Conservation (phyloP, 2,888 invertebrate species). For the Habrosyne pyritoides region DNA sequence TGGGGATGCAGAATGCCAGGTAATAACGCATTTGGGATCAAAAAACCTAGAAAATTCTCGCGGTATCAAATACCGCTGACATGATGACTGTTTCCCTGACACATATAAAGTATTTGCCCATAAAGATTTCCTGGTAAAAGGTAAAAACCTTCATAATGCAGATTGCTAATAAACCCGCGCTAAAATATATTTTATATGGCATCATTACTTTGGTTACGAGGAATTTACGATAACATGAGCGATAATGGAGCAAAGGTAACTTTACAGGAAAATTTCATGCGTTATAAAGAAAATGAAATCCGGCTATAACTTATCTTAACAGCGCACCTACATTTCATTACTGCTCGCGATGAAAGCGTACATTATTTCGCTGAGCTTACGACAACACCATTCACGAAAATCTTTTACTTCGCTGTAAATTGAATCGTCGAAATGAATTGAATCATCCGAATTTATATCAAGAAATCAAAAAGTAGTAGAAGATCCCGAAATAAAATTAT, state of each 20-base stretch:
- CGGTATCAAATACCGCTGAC: not conserved
- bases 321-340: slow-evolving; percentile 16
- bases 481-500: slow-evolving; percentile 11
- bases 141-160: slow-evolving; percentile 1
- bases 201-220: slow-evolving; percentile 17
- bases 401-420: slow-evolving; percentile 5
- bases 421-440: slow-evolving; percentile 25
- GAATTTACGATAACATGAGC: slow-evolving; percentile 15
- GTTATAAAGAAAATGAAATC: slow-evolving; percentile 29
- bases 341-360: slow-evolving; percentile 4
- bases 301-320: slow-evolving; percentile 26
- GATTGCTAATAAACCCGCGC: not conserved
- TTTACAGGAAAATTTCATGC: slow-evolving; percentile 13
- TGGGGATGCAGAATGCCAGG: slow-evolving; percentile 93
- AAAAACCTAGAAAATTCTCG: not conserved
- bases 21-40: slow-evolving; percentile 54
- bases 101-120: slow-evolving; percentile 3
- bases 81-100: not conserved
- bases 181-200: not conserved
- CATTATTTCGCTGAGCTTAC: not conserved
- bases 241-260: slow-evolving; percentile 14
- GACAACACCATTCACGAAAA: not conserved
- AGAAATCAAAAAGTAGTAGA: slow-evolving; percentile 24
- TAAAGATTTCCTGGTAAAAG: not conserved
- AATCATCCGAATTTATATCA: slow-evolving; percentile 8